Base-by-base conservation (phyloP, 2,888 invertebrate genomes). In the Rotaria macrura region DNA sequence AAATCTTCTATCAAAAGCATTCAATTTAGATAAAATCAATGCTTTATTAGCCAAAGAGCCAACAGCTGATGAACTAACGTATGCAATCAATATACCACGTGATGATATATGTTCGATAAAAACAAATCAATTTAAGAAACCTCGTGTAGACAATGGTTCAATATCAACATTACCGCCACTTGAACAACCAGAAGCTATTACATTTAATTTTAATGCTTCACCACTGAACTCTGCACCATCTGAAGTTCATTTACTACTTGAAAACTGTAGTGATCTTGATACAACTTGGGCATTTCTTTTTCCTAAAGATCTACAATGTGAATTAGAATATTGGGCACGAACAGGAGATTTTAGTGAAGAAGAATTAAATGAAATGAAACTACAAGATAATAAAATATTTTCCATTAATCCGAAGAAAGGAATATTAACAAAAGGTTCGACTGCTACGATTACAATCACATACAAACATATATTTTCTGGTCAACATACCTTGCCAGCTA, bases 311-410 rank as follows among this genome's bases (percentile, higher is more conserved):
- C 87, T 90, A 14, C 89, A 90, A 84, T 85, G 90, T 85, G 90
- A 91, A 87, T 86, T 90, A 87, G 90, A 90, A 87, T 90, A 90
- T 87, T 91, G 91, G 91, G 89, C 90, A 6, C 90, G 91, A 87
- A 89, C 90, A 14, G 91, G 91, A 72, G 90, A 90, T 85, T 89
- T 89, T 88, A 89, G 89, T 85, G 52, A 74, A 74, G 47, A 74
- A 23, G 74, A 74, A 74, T 74, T 74, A n/a, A 43, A 23, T 54
- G 54, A 85, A 65, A 86, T 86, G 86, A 86, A 86, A 72, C 47
- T 86, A 74, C 86, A 86, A 84, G 84, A 84, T 34, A 86, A 86
- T 52, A 84, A 89, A 83, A 88, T 91, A 87, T 91, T 91, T 87
- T 87, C 87, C 5, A 88, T 91, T 34, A 89, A 89, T 47, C 91